phyloP scores from a whole-genome alignment of 2,888 invertebrate genomes.

The Ornithoptera priamus region DNA sequence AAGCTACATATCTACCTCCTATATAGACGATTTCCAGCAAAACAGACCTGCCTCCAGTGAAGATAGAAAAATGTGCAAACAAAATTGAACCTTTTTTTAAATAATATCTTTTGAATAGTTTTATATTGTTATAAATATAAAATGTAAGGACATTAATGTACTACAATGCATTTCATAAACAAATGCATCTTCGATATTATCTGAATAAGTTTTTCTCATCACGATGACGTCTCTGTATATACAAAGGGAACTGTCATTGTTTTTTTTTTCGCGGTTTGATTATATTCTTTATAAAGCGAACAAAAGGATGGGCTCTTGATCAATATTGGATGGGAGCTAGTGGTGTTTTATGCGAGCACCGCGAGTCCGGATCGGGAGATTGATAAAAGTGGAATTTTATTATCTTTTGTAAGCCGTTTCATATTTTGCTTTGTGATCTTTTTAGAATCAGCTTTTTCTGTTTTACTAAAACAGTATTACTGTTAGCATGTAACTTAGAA shows the following conservation, averaged over 20 bases:
- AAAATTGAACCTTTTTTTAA: too few relatives aligned
- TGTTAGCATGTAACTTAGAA: not conserved
- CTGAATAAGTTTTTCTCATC: constrained; percentile 9
- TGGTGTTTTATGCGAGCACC: constrained; percentile 16
- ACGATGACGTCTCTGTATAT: constrained; percentile 12
- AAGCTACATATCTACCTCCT: too few relatives aligned
- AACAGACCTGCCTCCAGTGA: too few relatives aligned
- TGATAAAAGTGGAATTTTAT: constrained; percentile 22
- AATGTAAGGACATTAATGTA: not conserved
- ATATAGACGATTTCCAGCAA: too few relatives aligned
- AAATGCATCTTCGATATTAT: constrained; percentile 18
- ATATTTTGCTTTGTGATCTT: constrained; percentile 8
- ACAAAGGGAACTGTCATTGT: constrained; percentile 27
- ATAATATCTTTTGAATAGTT: too few relatives aligned
- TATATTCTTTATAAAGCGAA: constrained; percentile 25
- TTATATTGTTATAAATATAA: too few relatives aligned
- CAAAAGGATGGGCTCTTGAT: constrained; percentile 25
- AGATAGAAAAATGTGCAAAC: too few relatives aligned
- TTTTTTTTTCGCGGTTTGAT: constrained; percentile 27
- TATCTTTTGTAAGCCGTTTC: constrained; percentile 10
- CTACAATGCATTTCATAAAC: constrained; percentile 8
- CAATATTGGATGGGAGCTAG: constrained; percentile 21
- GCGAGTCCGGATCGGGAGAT: constrained; percentile 8
- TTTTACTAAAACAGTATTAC: not conserved
- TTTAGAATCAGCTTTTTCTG: not conserved